Base-by-base conservation (phyloP, 2,113 vertebrate species). In the Sphaerodactylus townsendi region DNA sequence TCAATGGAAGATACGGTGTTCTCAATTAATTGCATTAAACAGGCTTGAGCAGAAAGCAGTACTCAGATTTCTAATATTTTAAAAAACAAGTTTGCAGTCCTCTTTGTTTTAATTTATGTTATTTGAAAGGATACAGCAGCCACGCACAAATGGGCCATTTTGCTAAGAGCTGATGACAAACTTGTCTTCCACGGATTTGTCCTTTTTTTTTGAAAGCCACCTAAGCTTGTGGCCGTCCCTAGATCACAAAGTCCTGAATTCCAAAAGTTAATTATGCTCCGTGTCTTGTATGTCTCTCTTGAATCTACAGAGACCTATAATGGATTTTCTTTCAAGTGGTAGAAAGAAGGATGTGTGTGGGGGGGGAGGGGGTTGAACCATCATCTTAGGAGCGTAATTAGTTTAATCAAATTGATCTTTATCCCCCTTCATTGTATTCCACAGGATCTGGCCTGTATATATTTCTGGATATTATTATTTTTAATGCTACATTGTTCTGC, bases 381-480 rank as follows among this genome's bases (percentile, higher is more conserved):
- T 83, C 59, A 9, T 81, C 65, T 86, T 87, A 21, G 1, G 66
- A 79, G 73, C 79, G 86, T 86, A 94, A 93, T 92, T 95, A 93
- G 92, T 75, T 66, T 23, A 37, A 88, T 84, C 30, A 73, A 90
- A 91, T 82, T 90, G 86, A 91, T 90, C 87, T 93, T 92, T 3
- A 87, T 85, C 85, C 25, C 88, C 91, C 84, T 85, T 83, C 80
- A 82, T 91, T 90, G 87, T 48, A 46, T 94, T 94, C 53, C 56
- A 71, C 70, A 10, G 37, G 75, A 89, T 86, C 56, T 89, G 69
- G 44, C 84, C 78, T 72, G 28, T 85, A 85, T 87, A 59, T 86
- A 87, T 93, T 83, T 89, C 62, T 50, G 87, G 28, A 25, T 90
- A 91, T 81, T 48, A 79, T 62, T 68, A 92, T 59, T 10, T 76